phyloP scores from a whole-genome alignment of 2,113 vertebrate species.

The Xenopus laevis region DNA sequence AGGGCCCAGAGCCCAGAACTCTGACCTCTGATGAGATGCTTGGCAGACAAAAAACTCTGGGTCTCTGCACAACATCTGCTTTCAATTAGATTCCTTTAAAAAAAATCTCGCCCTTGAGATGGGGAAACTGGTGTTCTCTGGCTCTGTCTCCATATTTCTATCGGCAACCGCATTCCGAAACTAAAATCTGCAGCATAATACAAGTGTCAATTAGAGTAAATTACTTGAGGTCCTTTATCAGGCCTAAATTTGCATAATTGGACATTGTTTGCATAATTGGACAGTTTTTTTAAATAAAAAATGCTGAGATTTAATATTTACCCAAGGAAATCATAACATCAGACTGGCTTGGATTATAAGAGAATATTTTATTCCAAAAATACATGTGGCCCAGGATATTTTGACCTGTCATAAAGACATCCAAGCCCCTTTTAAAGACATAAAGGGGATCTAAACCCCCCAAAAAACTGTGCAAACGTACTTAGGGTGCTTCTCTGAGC shows the following conservation, averaged over 20 bases:
- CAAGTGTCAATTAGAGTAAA: slow-evolving; percentile 58
- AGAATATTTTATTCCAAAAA: no score
- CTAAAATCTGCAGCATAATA: slow-evolving; percentile 49
- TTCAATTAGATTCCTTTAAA: slow-evolving; percentile 83
- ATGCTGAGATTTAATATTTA: neutral
- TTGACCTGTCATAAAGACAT: no score
- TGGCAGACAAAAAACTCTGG: slow-evolving; percentile 70
- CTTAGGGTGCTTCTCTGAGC: no score
- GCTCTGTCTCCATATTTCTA: slow-evolving; percentile 76
- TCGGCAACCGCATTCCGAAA: slow-evolving; percentile 63
- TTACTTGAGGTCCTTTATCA: slow-evolving; percentile 66
- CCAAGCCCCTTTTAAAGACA: no score
- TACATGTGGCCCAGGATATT: no score
- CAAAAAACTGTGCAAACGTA: no score
- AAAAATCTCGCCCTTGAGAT: slow-evolving; percentile 68
- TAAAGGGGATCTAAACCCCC: no score
- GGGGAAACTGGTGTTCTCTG: slow-evolving; percentile 84
- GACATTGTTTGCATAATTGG: slow-evolving; percentile 49
- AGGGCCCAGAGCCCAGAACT: slow-evolving; percentile 78
- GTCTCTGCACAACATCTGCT: slow-evolving; percentile 83
- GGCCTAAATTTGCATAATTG: slow-evolving; percentile 52
- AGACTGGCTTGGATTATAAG: slow-evolving; percentile 18
- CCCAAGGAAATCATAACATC: neutral
- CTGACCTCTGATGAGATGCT: slow-evolving; percentile 84
- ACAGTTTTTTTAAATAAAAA: slow-evolving; percentile 35